phyloP scores from a whole-genome alignment of 2,113 vertebrate genomes.

The Macaca mulatta region DNA sequence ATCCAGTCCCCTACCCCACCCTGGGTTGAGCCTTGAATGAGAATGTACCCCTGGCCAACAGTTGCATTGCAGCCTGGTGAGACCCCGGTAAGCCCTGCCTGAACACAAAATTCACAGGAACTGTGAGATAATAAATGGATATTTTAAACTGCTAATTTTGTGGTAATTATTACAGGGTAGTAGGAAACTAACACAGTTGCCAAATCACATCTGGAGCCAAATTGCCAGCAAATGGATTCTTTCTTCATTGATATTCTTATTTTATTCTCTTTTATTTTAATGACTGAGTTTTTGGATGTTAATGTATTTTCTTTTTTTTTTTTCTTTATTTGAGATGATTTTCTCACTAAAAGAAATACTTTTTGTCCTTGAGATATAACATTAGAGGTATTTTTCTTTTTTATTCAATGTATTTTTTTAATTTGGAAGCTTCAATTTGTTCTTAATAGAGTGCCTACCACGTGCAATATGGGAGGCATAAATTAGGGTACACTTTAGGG shows the following conservation, averaged over 20 bases:
- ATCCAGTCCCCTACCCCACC: background rate
- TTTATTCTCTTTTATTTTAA: conserved; percentile 21
- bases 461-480: background rate
- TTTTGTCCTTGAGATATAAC: background rate
- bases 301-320: background rate
- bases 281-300: background rate
- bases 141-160: background rate
- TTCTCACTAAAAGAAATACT: background rate
- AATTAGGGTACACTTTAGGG: background rate
- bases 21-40: background rate
- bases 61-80: background rate
- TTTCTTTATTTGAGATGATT: background rate
- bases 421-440: background rate
- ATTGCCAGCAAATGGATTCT: background rate
- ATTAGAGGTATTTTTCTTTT: background rate
- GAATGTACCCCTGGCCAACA: background rate
- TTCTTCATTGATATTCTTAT: background rate
- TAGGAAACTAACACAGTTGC: background rate
- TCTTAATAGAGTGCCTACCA: background rate
- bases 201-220: background rate
- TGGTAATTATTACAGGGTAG: background rate
- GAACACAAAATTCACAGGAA: background rate
- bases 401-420: background rate
- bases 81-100: background rate
- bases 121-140: background rate